Evolutionary conservation across 2,888 invertebrate genomes (phyloP).

Genomic region (Ophion obscuratus): DNA sequence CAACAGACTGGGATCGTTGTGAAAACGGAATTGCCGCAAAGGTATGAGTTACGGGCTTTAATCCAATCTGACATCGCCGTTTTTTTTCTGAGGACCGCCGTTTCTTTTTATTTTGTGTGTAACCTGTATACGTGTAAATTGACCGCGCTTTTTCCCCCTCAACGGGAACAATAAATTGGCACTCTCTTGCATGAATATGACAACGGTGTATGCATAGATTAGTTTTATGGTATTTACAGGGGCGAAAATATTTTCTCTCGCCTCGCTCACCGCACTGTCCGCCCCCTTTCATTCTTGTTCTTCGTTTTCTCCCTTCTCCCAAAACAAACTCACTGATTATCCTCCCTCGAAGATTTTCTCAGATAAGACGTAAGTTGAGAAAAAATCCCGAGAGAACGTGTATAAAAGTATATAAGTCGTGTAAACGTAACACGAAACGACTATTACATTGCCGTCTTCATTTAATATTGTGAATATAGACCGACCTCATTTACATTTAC

Average conservation of each 20-base stretch:
- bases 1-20: neutral
- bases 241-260: neutral
- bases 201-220: neutral
- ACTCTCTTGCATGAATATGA: neutral
- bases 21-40: slow-evolving; percentile 1
- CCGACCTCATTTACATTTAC: neutral
- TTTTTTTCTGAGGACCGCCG: neutral
- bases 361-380: neutral
- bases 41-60: slow-evolving; percentile 17
- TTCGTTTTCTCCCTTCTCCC: neutral
- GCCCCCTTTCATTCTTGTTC: neutral
- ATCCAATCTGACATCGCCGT: slow-evolving; percentile 2
- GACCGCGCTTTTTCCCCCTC: neutral
- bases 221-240: neutral
- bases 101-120: slow-evolving; percentile 13
- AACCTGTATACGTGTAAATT: neutral
- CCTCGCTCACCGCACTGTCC: too few species aligned
- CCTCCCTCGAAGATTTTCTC: slow-evolving; percentile 3
- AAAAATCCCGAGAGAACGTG: slow-evolving; percentile 21
- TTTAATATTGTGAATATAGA: slow-evolving; percentile 48
- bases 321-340: neutral
- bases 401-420: neutral
- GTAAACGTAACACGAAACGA: slow-evolving; percentile 21
- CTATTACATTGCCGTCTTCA: slow-evolving; percentile 11
- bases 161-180: slow-evolving; percentile 13